These are phyloP conservation scores for Diplodus sargus DNA, from an alignment of 2,797 vertebrate genomes.

Conservation along the genomic window DNA sequence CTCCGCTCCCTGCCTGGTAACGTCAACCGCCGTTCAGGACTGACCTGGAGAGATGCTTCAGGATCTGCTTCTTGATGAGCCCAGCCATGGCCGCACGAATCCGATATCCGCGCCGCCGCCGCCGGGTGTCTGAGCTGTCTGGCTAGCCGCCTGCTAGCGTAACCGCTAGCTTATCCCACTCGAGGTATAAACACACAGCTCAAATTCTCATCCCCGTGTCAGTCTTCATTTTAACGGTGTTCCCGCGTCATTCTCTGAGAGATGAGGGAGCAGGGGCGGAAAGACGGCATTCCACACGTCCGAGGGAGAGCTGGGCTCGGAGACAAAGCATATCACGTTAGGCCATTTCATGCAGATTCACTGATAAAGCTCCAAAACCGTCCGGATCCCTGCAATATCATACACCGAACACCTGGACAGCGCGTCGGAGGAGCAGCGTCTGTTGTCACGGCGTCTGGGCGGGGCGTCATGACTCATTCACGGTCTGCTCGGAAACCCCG, in stretches of 20 bases:
- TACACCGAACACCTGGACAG: constrained; percentile 81
- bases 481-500: neutral
- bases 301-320: constrained; percentile 21
- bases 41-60: constrained; percentile 90
- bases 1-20: constrained; percentile 1
- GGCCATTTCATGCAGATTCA: constrained; percentile 48
- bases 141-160: constrained; percentile 47
- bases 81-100: constrained; percentile 82
- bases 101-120: constrained; percentile 30
- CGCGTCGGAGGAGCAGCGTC: constrained; percentile 28
- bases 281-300: constrained; percentile 40
- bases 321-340: constrained; percentile 35
- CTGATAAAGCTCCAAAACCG: constrained; percentile 19
- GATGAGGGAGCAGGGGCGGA: neutral
- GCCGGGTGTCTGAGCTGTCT: constrained; percentile 39
- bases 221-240: constrained; percentile 62
- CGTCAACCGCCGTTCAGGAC: constrained; percentile 46
- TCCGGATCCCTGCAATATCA: constrained; percentile 55
- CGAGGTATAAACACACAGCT: constrained; percentile 56
- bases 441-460: constrained; percentile 72
- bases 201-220: constrained; percentile 56
- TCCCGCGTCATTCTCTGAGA: constrained; percentile 52
- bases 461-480: constrained; percentile 66
- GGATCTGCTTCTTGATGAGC: constrained; percentile 90
- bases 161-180: constrained; percentile 58